Percentiles rank a stretch among this genome's conserved stretches.
phyloP scores from a whole-genome alignment of 2,113 vertebrate species.

The Lichenostomus cassidix region DNA sequence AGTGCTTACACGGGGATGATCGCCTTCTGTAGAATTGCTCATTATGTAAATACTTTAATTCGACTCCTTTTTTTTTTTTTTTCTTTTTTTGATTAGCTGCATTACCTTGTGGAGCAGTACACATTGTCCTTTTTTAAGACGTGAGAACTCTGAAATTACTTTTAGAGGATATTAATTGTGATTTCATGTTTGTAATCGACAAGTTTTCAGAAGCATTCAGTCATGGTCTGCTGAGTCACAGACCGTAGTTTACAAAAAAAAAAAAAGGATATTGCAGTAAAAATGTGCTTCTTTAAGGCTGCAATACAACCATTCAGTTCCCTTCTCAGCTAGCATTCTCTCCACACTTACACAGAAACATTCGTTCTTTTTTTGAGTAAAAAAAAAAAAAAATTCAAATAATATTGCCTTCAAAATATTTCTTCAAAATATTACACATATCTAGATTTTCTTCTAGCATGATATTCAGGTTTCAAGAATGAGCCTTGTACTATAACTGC shows the following conservation, averaged over 20 bases:
- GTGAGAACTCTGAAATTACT: conserved; percentile 84
- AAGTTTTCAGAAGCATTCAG: conserved; percentile 84
- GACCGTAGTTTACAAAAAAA: conserved; percentile 83
- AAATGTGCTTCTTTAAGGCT: conserved; percentile 81
- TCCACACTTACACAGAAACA: conserved; percentile 66
- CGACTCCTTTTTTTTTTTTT: conserved; percentile 79
- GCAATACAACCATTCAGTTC: conserved; percentile 77
- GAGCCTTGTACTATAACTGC: conserved; percentile 80
- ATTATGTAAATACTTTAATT: conserved; percentile 97
- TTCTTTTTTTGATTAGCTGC: conserved; percentile 84
- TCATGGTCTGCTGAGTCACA: conserved; percentile 79
- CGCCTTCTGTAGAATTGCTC: conserved; percentile 87
- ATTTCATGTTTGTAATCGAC: conserved; percentile 88
- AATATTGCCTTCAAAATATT: conserved; percentile 80
- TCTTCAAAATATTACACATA: conserved; percentile 76
- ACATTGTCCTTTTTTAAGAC: conserved; percentile 86
- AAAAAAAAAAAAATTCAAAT: conserved; percentile 59
- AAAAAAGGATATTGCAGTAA: conserved; percentile 80
- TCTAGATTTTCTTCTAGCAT: conserved; percentile 84
- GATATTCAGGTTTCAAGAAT: conserved; percentile 82
- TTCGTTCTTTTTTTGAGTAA: conserved; percentile 68
- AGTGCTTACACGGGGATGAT: conserved; percentile 85
- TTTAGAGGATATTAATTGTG: conserved; percentile 87
- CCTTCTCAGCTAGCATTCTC: conserved; percentile 70
- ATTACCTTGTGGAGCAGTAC: conserved; percentile 91